A percentile compares a stretch with the other conserved stretches of the same genome.
Conservation (phyloP, 2,113 vertebrate genomes). For the Cynopterus brachyotis region DNA sequence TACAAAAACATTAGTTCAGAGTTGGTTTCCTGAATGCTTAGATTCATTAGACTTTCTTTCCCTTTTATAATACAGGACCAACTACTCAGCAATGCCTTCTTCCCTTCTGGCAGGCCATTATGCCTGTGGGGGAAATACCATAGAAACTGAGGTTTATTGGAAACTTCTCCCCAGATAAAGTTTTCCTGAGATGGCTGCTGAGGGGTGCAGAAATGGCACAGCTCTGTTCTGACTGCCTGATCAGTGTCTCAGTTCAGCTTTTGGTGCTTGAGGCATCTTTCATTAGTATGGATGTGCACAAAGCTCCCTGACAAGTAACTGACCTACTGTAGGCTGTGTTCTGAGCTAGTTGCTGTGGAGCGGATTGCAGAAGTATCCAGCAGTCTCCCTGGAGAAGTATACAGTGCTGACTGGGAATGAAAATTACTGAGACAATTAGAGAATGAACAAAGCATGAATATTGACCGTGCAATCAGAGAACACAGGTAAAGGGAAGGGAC, state of each 20-base stretch:
- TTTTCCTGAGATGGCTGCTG: not conserved
- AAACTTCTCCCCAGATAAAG: not conserved
- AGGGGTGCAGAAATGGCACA: not conserved
- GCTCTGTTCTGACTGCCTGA: not conserved
- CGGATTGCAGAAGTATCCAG: not conserved
- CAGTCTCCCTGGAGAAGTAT: not conserved
- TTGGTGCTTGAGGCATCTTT: not conserved
- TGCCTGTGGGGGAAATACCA: not conserved
- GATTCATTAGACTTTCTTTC: not conserved
- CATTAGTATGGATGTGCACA: not conserved
- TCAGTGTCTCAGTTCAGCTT: not conserved
- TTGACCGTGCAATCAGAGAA: not conserved
- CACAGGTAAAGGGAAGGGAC: not conserved
- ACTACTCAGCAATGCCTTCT: not conserved
- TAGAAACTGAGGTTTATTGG: not conserved
- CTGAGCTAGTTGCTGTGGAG: not conserved
- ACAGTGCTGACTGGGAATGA: not conserved
- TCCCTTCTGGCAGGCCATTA: not conserved
- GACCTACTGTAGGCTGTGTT: not conserved
- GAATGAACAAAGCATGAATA: not conserved
- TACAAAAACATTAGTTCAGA: not conserved
- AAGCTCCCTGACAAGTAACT: not conserved
- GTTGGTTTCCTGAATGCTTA: constrained; percentile 32
- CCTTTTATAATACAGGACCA: not conserved
- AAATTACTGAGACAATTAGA: not conserved